A percentile compares a stretch with the other conserved stretches of the same genome.
phyloP scores from a whole-genome alignment of 2,888 invertebrate genomes.

The Limnephilus marmoratus region DNA sequence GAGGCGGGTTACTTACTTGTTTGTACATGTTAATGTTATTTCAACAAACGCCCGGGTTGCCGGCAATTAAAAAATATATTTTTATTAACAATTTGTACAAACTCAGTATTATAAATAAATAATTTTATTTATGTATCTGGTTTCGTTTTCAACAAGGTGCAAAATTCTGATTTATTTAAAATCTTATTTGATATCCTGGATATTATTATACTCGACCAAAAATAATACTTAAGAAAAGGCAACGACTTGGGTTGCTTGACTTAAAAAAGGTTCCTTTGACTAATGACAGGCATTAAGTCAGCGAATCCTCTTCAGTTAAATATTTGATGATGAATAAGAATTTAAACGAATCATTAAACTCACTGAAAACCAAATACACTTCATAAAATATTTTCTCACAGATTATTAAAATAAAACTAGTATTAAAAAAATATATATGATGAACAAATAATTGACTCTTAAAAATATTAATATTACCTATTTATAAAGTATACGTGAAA shows the following conservation, averaged over 20 bases:
- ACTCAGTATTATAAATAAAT: too few species aligned
- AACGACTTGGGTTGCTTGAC: too few species aligned
- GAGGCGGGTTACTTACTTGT: too few species aligned
- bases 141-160: background rate
- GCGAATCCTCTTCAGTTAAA: conserved; percentile 17
- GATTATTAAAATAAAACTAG: background rate
- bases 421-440: background rate
- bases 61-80: too few species aligned
- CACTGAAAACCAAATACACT: background rate
- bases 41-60: too few species aligned
- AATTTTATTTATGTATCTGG: background rate
- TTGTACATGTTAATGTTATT: too few species aligned
- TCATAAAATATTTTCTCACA: background rate
- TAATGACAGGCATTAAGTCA: conserved; percentile 35
- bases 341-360: conserved; percentile 32
- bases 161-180: background rate
- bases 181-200: background rate
- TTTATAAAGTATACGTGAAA: too few species aligned
- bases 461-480: too few species aligned
- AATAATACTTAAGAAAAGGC: background rate
- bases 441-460: too few species aligned
- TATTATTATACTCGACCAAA: background rate
- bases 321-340: conserved; percentile 35
- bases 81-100: too few species aligned
- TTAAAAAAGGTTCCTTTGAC: conserved; percentile 7